Percentiles rank a stretch among this genome's conserved stretches.
Evolutionary conservation across 2,888 invertebrate genomes (phyloP).

Genomic region (Kryphioiulus occultus): DNA sequence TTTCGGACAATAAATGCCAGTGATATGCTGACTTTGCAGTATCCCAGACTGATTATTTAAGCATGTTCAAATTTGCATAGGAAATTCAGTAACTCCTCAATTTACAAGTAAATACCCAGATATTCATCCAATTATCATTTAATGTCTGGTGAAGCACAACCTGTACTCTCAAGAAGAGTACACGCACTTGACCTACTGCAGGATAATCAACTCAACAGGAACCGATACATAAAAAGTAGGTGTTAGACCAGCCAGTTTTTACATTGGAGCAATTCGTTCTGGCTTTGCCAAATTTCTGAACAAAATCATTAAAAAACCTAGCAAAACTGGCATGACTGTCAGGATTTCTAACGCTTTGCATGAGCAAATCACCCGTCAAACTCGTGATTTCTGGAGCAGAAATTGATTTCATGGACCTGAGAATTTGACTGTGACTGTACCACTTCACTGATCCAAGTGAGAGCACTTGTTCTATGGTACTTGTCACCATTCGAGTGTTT

Average conservation of each 20-base stretch:
- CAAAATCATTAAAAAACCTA: neutral
- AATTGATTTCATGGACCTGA: neutral
- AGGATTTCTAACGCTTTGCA: neutral
- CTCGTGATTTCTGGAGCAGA: too few relatives aligned
- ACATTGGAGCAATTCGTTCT: neutral
- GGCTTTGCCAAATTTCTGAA: neutral
- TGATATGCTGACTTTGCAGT: too few relatives aligned
- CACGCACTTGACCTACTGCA: slow-evolving; percentile 24
- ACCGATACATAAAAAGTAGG: neutral
- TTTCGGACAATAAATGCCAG: too few relatives aligned
- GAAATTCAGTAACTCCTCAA: neutral
- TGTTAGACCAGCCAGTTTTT: neutral
- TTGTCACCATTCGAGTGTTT: neutral
- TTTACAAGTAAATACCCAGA: neutral
- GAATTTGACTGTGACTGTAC: neutral
- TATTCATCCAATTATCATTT: neutral
- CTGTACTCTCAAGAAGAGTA: neutral
- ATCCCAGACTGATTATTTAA: too few relatives aligned
- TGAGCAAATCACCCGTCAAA: neutral
- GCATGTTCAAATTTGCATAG: neutral
- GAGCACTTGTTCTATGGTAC: neutral
- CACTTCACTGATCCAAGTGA: neutral
- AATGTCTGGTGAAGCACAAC: neutral
- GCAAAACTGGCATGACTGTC: neutral
- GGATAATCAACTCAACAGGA: neutral